Conservation (phyloP, 2,113 vertebrate genomes). For the Tenrec ecaudatus region DNA sequence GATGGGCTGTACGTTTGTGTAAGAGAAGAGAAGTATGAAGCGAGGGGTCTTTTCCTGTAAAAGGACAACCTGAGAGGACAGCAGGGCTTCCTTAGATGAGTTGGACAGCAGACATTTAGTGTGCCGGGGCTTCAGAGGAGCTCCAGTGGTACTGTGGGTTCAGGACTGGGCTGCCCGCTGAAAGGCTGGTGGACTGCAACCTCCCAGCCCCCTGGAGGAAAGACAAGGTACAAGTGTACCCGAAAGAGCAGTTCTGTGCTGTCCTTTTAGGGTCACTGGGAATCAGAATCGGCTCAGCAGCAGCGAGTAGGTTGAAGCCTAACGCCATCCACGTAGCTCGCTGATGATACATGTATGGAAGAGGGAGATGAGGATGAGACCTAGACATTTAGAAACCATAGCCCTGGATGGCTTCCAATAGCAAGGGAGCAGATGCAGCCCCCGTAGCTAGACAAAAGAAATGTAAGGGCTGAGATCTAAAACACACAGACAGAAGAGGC, state of each 20-base stretch:
- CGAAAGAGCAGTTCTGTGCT: too few species aligned
- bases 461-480: background rate
- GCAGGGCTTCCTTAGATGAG: background rate
- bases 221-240: too few species aligned
- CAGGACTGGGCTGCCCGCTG: too few species aligned
- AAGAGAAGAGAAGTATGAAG: background rate
- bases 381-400: background rate
- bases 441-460: rapidly evolving
- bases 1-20: background rate
- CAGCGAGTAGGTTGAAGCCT: too few species aligned
- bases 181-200: too few species aligned
- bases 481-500: background rate
- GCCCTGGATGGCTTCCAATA: background rate
- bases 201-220: too few species aligned
- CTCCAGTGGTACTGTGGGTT: too few species aligned
- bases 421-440: background rate
- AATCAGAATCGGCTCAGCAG: too few species aligned
- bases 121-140: background rate
- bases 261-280: too few species aligned
- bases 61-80: background rate
- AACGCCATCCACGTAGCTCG: too few species aligned
- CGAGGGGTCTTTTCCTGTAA: background rate
- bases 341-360: background rate
- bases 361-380: background rate
- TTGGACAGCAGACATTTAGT: background rate